Conservation (phyloP, 1,140 invertebrate genomes). For the Papilio aristodemus region DNA sequence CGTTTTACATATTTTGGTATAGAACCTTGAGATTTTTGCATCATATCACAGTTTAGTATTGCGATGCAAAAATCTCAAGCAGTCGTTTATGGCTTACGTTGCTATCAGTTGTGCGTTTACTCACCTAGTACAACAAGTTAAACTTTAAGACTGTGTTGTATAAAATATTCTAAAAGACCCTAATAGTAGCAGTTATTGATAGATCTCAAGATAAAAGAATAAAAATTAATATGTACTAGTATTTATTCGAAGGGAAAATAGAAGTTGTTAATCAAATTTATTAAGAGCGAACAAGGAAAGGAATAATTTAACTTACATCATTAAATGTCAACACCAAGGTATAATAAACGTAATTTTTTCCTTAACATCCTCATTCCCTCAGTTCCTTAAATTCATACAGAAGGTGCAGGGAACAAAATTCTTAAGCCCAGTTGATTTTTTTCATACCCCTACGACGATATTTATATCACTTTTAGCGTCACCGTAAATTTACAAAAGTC, state of each 20-base stretch:
- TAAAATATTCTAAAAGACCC: not conserved
- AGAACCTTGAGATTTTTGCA: too few relatives aligned
- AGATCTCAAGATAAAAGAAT: not conserved
- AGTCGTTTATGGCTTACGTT: too few relatives aligned
- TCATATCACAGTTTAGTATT: too few relatives aligned
- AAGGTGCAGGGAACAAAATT: not conserved
- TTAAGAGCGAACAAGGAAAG: slow-evolving; percentile 9
- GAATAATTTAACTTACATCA: slow-evolving; percentile 4
- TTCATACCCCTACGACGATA: too few relatives aligned
- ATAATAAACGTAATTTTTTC: slow-evolving; percentile 11
- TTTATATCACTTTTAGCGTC: too few relatives aligned
- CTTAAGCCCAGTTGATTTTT: not conserved
- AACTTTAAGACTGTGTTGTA: too few relatives aligned
- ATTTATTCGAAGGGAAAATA: not conserved
- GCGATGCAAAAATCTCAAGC: too few relatives aligned
- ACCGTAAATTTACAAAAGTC: too few relatives aligned
- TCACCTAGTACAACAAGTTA: too few relatives aligned
- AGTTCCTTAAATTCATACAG: slow-evolving; percentile 3
- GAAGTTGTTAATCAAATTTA: slow-evolving; percentile 12
- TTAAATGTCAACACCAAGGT: not conserved
- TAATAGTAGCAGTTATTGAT: not conserved
- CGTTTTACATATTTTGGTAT: too few relatives aligned
- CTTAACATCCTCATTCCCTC: not conserved
- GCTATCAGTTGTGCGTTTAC: too few relatives aligned
- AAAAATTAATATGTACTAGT: not conserved